Base-by-base conservation (phyloP, 2,888 invertebrate genomes). In the Athalia rosae region DNA sequence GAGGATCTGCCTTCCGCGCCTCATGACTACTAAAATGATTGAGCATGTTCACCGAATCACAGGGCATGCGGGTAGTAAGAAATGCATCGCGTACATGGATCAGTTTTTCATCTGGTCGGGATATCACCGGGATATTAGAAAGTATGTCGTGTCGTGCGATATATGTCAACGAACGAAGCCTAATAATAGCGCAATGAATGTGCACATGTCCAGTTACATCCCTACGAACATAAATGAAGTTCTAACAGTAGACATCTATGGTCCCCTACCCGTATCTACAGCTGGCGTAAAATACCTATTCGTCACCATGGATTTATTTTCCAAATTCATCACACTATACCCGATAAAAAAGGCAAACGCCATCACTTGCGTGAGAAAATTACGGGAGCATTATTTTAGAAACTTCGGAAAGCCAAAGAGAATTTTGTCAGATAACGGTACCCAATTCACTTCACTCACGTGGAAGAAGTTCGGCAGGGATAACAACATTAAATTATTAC, bases 311-410 rank as follows among this genome's bases (percentile, higher is more conserved):
- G 83, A 85, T 66, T 43, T 76, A 4, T 84, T 84, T 48, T 80
- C 81, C 1, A 84, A 85, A 76, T 83, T 79, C 76, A 79, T 84
- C 1, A 78, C 76, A 58, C 50, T 84, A 2, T 85, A 82, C 45
- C 79, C 83, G 0, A 45, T 85, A 6, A 80, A 81, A 58, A 77
- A 76, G 48, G 84, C 81, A 3, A 78, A 64, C 9, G 81, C 82
- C 0, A 61, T 11, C 53, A 66, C 66, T 13, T 77, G 80, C 4
- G 77, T 79, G 0, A 67, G 78, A 0, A 77, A 59, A 50, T 66
- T 78, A 4, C 13, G 45, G 3, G 13, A 66, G 3, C 15, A 61
- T 11, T 78, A 76, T 61, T 53, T 76, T 4, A 48, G 50, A 0
- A 61, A 78, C 2, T 58, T 76, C 8, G 78, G 78, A 3, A 78